phyloP scores from a whole-genome alignment of 2,113 vertebrate genomes.

The Myocastor coypus region DNA sequence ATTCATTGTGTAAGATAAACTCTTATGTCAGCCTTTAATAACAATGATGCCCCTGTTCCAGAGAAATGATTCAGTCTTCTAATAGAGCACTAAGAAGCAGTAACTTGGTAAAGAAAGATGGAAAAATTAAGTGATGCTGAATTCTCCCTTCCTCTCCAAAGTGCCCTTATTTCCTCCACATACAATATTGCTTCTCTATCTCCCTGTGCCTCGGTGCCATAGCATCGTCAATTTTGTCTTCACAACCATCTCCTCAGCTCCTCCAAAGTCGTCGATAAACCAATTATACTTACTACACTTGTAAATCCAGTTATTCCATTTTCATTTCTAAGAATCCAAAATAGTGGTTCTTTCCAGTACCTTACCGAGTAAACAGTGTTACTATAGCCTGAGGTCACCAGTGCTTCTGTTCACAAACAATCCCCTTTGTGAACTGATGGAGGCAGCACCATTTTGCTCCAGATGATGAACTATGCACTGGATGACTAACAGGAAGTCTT shows the following conservation, averaged over 20 bases:
- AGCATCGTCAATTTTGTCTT: neutral
- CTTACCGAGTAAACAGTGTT: neutral
- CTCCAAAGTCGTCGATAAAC: neutral
- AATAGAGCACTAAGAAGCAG: neutral
- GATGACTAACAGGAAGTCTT: neutral
- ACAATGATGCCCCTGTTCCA: neutral
- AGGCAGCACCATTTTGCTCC: neutral
- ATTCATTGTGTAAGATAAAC: neutral
- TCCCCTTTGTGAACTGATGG: neutral
- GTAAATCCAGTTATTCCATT: neutral
- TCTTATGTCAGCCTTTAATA: neutral
- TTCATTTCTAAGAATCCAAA: slow-evolving; percentile 15
- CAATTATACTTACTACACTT: neutral
- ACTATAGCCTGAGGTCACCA: neutral
- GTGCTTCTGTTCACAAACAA: neutral
- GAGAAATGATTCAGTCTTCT: neutral
- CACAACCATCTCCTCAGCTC: slow-evolving; percentile 17
- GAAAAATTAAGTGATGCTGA: neutral
- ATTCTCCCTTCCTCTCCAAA: neutral
- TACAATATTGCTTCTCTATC: neutral
- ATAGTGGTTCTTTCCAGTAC: neutral
- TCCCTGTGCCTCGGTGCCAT: neutral
- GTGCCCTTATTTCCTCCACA: neutral
- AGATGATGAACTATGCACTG: neutral
- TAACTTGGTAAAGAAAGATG: neutral